A percentile compares a stretch with the other conserved stretches of the same genome.
These are phyloP conservation scores for Leucophora obtusa DNA, from an alignment of 2,888 invertebrate genomes.

Conservation along the genomic window DNA sequence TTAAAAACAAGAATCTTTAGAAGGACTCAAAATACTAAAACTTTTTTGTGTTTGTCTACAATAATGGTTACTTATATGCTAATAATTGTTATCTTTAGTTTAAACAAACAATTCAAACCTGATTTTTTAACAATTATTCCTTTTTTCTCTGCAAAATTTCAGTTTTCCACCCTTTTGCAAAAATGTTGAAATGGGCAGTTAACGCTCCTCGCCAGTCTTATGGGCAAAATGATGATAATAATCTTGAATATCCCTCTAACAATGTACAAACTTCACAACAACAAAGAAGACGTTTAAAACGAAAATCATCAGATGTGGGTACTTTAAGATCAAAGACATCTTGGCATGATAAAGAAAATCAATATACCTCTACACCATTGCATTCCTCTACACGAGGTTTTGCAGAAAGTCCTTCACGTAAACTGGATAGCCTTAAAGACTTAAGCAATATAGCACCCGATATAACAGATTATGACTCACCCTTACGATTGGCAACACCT, in stretches of 20 bases:
- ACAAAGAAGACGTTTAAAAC: slow-evolving; percentile 64
- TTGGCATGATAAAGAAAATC: slow-evolving; percentile 74
- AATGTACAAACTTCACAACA: slow-evolving; percentile 37
- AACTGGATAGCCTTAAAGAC: slow-evolving; percentile 70
- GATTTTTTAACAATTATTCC: slow-evolving; percentile 21
- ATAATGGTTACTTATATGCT: slow-evolving; percentile 12
- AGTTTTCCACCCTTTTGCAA: slow-evolving; percentile 10
- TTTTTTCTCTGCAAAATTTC: slow-evolving; percentile 14
- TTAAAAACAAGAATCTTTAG: background rate
- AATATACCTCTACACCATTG: slow-evolving; percentile 73
- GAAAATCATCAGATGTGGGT: slow-evolving; percentile 68
- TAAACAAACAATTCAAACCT: slow-evolving; percentile 13
- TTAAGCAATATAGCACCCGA: slow-evolving; percentile 73
- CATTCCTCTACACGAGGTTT: slow-evolving; percentile 53
- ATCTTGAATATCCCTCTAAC: slow-evolving; percentile 1
- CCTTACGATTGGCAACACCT: background rate
- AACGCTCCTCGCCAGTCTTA: slow-evolving; percentile 74
- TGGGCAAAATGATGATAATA: slow-evolving; percentile 61
- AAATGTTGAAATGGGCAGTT: slow-evolving; percentile 77
- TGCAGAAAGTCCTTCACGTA: slow-evolving; percentile 49
- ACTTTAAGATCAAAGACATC: slow-evolving; percentile 52
- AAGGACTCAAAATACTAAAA: background rate
- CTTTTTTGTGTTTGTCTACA: background rate
- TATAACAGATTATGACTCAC: background rate
- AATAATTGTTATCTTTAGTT: slow-evolving; percentile 11